phyloP scores from a whole-genome alignment of 53 echinoderm and acorn worm genomes.

The Actinopyga echinites region DNA sequence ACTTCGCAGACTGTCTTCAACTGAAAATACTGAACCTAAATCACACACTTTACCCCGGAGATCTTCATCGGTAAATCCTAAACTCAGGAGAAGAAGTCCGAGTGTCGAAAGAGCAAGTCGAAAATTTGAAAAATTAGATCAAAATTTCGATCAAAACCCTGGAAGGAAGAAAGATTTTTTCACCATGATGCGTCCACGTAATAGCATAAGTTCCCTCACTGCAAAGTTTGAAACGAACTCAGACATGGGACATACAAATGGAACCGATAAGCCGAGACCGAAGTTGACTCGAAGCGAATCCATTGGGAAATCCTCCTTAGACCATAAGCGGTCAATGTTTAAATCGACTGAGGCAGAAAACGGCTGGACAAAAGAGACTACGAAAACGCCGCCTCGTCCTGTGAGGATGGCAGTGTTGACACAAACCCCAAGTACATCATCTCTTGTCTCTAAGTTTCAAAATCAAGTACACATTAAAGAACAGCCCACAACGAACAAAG shows the following conservation, averaged over 20 bases:
- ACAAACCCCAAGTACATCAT: slow-evolving; percentile 54
- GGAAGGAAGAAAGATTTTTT: not conserved
- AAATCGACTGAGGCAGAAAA: slow-evolving; percentile 41
- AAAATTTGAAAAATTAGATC: slow-evolving; percentile 22
- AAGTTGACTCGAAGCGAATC: slow-evolving; percentile 47
- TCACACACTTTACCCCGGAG: slow-evolving; percentile 17
- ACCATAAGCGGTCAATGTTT: slow-evolving; percentile 52
- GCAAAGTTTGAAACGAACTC: slow-evolving; percentile 79
- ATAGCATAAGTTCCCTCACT: slow-evolving; percentile 78
- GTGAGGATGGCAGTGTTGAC: slow-evolving; percentile 12
- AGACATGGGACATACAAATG: not conserved
- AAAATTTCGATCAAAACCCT: not conserved
- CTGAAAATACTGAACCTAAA: slow-evolving; percentile 7
- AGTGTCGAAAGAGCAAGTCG: slow-evolving; percentile 26
- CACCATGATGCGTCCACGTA: slow-evolving; percentile 74
- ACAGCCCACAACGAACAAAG: not conserved
- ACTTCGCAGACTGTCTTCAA: slow-evolving; percentile 12
- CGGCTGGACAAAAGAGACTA: slow-evolving; percentile 5
- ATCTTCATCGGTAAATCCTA: not conserved
- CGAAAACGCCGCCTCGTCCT: slow-evolving; percentile 12
- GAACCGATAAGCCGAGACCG: not conserved
- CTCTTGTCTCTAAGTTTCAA: slow-evolving; percentile 52
- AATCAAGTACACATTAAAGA: not conserved
- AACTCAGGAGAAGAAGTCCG: slow-evolving; percentile 20
- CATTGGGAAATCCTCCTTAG: slow-evolving; percentile 56